phyloP scores from a whole-genome alignment of 92 coral and sea anemone genomes.

The Umimayanthus kanabou region DNA sequence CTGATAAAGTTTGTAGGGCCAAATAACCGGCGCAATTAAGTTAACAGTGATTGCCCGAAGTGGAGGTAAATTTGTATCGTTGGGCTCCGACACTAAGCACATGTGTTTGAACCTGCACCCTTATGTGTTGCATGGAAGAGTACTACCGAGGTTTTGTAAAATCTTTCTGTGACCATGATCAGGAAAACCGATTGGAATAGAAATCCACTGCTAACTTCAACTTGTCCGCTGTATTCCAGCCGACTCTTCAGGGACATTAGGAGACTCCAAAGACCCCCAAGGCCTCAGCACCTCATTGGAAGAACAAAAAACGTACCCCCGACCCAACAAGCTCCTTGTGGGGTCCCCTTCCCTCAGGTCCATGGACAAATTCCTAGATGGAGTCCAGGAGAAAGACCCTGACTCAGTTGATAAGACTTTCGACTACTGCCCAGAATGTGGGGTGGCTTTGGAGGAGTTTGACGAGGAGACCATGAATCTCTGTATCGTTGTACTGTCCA shows the following conservation, averaged over 20 bases:
- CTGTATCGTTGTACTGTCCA: conserved; percentile 91
- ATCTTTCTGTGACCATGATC: background rate
- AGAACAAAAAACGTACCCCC: conserved; percentile 46
- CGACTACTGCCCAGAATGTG: conserved; percentile 92
- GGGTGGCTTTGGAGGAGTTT: conserved; percentile 89
- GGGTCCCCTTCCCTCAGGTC: conserved; percentile 71
- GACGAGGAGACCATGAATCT: conserved; percentile 95
- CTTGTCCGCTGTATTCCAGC: background rate
- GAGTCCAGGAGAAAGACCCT: conserved; percentile 61
- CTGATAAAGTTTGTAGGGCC: background rate
- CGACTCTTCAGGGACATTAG: background rate
- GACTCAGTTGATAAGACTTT: conserved; percentile 70
- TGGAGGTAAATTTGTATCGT: no score
- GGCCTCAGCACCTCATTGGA: conserved; percentile 10
- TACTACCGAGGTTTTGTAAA: background rate
- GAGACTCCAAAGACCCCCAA: conserved; percentile 30
- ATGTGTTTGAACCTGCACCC: no score
- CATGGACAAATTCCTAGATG: conserved; percentile 69
- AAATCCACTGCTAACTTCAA: background rate
- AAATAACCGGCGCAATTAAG: background rate
- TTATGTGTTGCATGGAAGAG: no score
- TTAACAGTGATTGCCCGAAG: background rate
- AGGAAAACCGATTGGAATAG: background rate
- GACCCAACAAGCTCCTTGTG: conserved; percentile 57
- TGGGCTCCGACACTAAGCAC: no score